These are phyloP conservation scores for Ypsolopha sequella DNA, from an alignment of 2,888 invertebrate species.

Conservation along the genomic window DNA sequence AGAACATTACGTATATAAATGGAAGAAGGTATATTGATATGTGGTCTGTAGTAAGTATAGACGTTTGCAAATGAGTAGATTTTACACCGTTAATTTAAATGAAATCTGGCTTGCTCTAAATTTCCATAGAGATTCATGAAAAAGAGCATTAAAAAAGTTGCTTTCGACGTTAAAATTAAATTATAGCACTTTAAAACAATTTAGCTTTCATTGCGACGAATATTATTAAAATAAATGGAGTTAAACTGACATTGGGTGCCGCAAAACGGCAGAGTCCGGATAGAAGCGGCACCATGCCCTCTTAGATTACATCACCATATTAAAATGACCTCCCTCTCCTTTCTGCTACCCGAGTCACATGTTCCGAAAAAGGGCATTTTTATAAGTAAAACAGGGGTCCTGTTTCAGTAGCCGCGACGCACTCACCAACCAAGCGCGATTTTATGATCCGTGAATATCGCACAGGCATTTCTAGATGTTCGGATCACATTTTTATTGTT, in stretches of 20 bases:
- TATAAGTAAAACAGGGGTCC: constrained; percentile 36
- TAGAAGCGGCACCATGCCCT: constrained; percentile 35
- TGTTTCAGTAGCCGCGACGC: constrained; percentile 47
- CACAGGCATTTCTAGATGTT: constrained; percentile 68
- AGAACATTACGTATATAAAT: neutral
- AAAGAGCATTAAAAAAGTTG: neutral
- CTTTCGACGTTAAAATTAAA: neutral
- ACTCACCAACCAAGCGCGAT: constrained; percentile 51
- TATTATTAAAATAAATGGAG: constrained; percentile 31
- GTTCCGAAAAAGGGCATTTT: constrained; percentile 21
- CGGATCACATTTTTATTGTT: constrained; percentile 70
- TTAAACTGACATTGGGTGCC: constrained; percentile 25
- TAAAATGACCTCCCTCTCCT: constrained; percentile 31
- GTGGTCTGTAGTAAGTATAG: no score
- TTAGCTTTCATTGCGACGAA: constrained; percentile 18
- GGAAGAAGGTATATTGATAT: no score
- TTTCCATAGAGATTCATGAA: neutral
- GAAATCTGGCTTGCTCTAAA: neutral
- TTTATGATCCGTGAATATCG: constrained; percentile 71
- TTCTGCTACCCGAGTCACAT: constrained; percentile 17
- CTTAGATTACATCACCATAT: constrained; percentile 38
- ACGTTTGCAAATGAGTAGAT: neutral
- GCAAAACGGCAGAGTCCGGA: constrained; percentile 41
- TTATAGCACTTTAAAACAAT: constrained; percentile 12
- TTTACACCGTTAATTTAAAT: neutral